Base-by-base conservation (phyloP, 2,113 vertebrate species). In the Cochlearius cochlearius region DNA sequence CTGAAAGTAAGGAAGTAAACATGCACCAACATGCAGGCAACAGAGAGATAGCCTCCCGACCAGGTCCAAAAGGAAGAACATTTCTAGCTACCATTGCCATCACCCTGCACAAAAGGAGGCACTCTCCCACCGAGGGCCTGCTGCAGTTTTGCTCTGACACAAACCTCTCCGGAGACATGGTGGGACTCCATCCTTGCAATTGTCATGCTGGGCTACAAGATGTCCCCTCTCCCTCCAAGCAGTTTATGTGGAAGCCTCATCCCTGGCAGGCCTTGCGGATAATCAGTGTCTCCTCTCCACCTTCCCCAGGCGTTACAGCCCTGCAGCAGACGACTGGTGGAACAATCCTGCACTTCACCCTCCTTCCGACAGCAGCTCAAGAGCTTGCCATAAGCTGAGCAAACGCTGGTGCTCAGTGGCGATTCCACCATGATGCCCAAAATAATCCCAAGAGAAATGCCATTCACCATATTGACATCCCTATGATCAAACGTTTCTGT, bases 251-350 rank as follows among this genome's bases (percentile, higher is more conserved):
- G 32, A 71, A 90, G 15, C 52, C 50, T 77, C 30, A 66, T 30
- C 18, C n/a, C 29, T 1, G 2, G 26, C 11, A 74, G 9, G 18
- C 34, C 58, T 39, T n/a, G 18, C 26, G 77, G 60, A 45, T 59
- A 45, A 67, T 27, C 50, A 47, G 52, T 81, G 58, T 19, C 49
- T 71, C 69, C 84, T 47, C n/a, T 43, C 39, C 34, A 43, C 6
- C 23, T 15, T 27, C 55, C 22, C 9, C 32, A 62, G 66, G n/a
- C 10, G 29, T 30, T 68, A 38, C 43, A 62, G 30, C 22, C 39
- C 45, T n/a, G 23, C 2, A 4, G 56, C 0, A 75, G 36, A 56
- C 1, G 1, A 59, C 38, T 13, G 9, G 11, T 50, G 4, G 0
- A 71, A 56, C 41, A 74, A 19, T 14, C 43, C 72, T 50, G 63